phyloP scores from a whole-genome alignment of 2,113 vertebrate species.

The Myotis lucifugus region DNA sequence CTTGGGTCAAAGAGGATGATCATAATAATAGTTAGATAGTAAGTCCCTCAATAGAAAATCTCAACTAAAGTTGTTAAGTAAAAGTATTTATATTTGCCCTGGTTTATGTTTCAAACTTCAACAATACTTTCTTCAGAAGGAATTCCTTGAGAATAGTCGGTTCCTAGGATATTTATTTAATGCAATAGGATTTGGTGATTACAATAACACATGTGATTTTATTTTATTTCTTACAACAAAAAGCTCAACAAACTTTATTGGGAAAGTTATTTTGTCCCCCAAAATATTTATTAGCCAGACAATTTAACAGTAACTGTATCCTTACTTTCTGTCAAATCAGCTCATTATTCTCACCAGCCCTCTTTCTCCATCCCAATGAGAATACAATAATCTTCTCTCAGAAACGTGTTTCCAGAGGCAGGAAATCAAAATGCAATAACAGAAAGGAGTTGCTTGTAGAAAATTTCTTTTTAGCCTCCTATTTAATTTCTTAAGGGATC shows the following conservation, averaged over 20 bases:
- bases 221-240: not conserved
- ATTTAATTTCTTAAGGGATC: slow-evolving; percentile 32
- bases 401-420: not conserved
- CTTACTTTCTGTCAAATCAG: not conserved
- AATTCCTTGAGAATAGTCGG: not conserved
- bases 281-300: not conserved
- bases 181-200: not conserved
- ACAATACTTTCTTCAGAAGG: not conserved
- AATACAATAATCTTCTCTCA: not conserved
- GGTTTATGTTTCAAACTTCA: slow-evolving; percentile 3
- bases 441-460: not conserved
- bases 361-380: not conserved
- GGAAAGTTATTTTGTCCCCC: not conserved
- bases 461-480: not conserved
- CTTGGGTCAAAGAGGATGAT: not conserved
- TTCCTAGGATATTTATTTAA: not conserved
- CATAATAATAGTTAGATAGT: not conserved
- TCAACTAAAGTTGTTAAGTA: not conserved
- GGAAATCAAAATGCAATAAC: slow-evolving; percentile 32
- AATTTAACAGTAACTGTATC: not conserved
- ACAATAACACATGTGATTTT: not conserved
- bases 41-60: not conserved
- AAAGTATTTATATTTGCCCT: not conserved
- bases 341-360: not conserved
- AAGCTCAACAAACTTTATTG: not conserved